Evolutionary conservation across 2,888 invertebrate genomes (phyloP).

Genomic region (Liodrosophila aerea): DNA sequence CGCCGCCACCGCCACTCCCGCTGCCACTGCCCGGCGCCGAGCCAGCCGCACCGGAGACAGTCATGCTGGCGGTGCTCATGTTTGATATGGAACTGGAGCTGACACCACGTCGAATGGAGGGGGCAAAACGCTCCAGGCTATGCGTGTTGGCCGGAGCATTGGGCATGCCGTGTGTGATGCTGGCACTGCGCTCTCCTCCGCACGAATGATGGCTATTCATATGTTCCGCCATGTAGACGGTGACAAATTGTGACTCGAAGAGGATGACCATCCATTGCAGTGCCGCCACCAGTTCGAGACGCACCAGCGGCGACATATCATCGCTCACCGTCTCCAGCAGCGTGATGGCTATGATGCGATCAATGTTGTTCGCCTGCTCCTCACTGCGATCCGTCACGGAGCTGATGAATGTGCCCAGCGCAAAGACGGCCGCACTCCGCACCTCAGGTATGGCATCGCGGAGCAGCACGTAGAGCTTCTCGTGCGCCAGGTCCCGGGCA

Average conservation of each 20-base stretch:
- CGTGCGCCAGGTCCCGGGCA: constrained; percentile 97
- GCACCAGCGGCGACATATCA: constrained; percentile 94
- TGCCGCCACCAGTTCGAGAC: constrained; percentile 93
- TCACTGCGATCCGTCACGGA: constrained; percentile 92
- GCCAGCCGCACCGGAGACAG: not conserved
- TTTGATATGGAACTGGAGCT: constrained; percentile 88
- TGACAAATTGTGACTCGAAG: constrained; percentile 94
- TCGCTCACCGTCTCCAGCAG: constrained; percentile 89
- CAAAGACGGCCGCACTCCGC: constrained; percentile 96
- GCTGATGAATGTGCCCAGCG: constrained; percentile 96
- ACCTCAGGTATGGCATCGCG: constrained; percentile 94
- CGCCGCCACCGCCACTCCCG: not conserved
- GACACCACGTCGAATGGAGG: constrained; percentile 85
- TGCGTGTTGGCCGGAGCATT: constrained; percentile 67
- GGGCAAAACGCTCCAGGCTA: constrained; percentile 81
- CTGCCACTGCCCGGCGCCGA: not conserved
- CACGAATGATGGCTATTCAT: constrained; percentile 61
- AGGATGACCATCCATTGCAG: constrained; percentile 92
- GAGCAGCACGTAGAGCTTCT: constrained; percentile 92
- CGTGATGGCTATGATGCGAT: constrained; percentile 95
- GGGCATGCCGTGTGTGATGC: constrained; percentile 66
- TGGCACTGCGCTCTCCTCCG: constrained; percentile 70
- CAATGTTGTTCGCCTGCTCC: constrained; percentile 96
- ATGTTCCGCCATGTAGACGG: constrained; percentile 87
- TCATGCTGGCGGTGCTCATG: constrained; percentile 56